A percentile compares a stretch with the other conserved stretches of the same genome.
These are phyloP conservation scores for Aramus guarauna DNA, from an alignment of 2,113 vertebrate species.

Conservation along the genomic window DNA sequence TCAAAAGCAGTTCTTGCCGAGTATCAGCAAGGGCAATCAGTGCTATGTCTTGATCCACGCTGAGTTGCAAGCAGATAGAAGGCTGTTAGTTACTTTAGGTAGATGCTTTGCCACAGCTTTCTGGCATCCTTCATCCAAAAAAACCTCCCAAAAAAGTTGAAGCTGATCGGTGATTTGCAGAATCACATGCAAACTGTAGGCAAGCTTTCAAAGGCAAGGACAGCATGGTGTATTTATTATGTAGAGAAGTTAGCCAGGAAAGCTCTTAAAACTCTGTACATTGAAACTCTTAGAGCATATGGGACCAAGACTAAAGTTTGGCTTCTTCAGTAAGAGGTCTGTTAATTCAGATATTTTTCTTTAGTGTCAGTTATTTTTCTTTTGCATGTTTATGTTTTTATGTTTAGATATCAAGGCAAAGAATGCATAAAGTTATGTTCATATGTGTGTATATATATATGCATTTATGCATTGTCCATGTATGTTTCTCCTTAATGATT, in stretches of 20 bases:
- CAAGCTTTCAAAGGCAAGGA: background rate
- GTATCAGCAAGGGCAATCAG: background rate
- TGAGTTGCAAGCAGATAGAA: background rate
- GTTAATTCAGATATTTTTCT: background rate
- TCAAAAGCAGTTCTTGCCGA: background rate
- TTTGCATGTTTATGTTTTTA: background rate
- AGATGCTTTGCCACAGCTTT: background rate
- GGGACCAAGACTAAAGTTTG: background rate
- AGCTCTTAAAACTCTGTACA: background rate
- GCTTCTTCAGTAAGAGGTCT: background rate
- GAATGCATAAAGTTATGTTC: background rate
- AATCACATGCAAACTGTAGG: background rate
- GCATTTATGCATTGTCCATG: background rate
- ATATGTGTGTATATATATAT: accelerated
- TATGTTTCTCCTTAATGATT: background rate
- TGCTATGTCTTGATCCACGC: background rate
- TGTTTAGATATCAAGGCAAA: background rate
- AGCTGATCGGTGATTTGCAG: background rate
- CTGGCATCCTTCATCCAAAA: background rate
- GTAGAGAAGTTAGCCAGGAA: background rate
- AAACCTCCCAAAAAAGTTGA: background rate
- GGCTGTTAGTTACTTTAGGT: background rate
- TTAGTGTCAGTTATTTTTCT: background rate
- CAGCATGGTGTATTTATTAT: background rate
- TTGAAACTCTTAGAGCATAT: background rate